Percentiles rank a stretch among this genome's conserved stretches.
These are phyloP conservation scores for Smittia sp. DNA, from an alignment of 2,888 invertebrate genomes.

Conservation along the genomic window DNA sequence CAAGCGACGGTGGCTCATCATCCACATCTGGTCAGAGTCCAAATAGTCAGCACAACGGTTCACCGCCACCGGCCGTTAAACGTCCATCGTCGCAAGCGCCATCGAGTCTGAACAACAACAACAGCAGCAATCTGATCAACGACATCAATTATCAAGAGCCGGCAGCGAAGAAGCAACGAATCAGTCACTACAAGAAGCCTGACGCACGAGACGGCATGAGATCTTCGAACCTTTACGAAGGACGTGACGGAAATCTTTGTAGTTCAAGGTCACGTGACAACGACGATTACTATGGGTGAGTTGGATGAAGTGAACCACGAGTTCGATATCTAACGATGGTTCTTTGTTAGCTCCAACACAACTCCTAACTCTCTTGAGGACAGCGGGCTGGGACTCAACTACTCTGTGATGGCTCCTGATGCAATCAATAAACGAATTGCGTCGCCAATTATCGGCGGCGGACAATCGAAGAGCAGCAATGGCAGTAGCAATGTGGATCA, in stretches of 20 bases:
- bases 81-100: slow-evolving; percentile 57
- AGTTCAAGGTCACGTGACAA: slow-evolving; percentile 29
- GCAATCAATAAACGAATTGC: slow-evolving; percentile 43
- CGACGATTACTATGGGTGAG: slow-evolving; percentile 38
- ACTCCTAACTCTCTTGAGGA: slow-evolving; percentile 45
- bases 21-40: slow-evolving; percentile 79
- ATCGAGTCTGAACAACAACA: slow-evolving; percentile 35
- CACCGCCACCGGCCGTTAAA: slow-evolving; percentile 65
- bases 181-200: slow-evolving; percentile 76
- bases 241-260: slow-evolving; percentile 17
- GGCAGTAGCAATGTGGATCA: slow-evolving; percentile 16
- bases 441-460: slow-evolving; percentile 39
- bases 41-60: slow-evolving; percentile 68
- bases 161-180: slow-evolving; percentile 76
- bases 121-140: slow-evolving; percentile 29
- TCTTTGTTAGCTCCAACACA: slow-evolving; percentile 43
- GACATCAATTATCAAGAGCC: slow-evolving; percentile 56
- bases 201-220: not conserved
- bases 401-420: slow-evolving; percentile 49
- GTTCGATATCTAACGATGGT: not conserved
- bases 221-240: slow-evolving; percentile 6
- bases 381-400: slow-evolving; percentile 50
- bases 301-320: not conserved
- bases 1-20: slow-evolving; percentile 67
- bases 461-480: slow-evolving; percentile 42